phyloP scores from a whole-genome alignment of 2,888 invertebrate genomes.

The Smittia aterrima region DNA sequence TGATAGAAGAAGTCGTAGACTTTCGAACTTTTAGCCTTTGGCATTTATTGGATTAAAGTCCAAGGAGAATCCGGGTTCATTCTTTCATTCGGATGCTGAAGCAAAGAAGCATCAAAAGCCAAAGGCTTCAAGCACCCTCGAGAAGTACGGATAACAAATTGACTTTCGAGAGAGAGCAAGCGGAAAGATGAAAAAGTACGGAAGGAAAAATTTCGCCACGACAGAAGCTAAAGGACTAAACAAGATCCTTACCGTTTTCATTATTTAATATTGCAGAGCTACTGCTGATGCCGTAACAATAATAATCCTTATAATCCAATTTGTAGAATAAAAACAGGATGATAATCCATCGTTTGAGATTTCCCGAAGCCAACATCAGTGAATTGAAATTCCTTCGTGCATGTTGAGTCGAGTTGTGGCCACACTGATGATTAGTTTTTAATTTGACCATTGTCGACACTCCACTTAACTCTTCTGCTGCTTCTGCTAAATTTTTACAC shows the following conservation, averaged over 20 bases:
- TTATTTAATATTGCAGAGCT: constrained; percentile 35
- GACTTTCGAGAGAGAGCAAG: constrained; percentile 32
- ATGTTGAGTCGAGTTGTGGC: background rate
- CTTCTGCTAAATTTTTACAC: constrained; percentile 1
- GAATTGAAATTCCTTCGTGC: constrained; percentile 19
- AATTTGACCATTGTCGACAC: constrained; percentile 34
- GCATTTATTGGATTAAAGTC: constrained; percentile 8
- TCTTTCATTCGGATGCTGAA: background rate
- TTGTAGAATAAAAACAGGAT: constrained; percentile 35
- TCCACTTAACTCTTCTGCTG: background rate
- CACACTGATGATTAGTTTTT: constrained; percentile 36
- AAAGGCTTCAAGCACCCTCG: background rate
- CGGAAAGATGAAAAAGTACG: background rate
- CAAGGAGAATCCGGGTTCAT: background rate
- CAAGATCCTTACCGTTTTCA: constrained; percentile 38
- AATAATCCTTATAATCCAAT: constrained; percentile 42
- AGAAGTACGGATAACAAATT: constrained; percentile 39
- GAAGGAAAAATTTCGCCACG: background rate
- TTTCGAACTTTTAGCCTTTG: background rate
- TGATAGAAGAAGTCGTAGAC: background rate
- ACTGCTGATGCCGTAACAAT: constrained; percentile 41
- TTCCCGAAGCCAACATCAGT: background rate
- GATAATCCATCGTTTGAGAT: constrained; percentile 39
- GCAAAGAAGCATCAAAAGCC: background rate
- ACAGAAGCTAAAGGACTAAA: background rate